A percentile compares a stretch with the other conserved stretches of the same genome.
These are phyloP conservation scores for Rhagonycha lutea DNA, from an alignment of 2,888 invertebrate genomes.

Conservation along the genomic window DNA sequence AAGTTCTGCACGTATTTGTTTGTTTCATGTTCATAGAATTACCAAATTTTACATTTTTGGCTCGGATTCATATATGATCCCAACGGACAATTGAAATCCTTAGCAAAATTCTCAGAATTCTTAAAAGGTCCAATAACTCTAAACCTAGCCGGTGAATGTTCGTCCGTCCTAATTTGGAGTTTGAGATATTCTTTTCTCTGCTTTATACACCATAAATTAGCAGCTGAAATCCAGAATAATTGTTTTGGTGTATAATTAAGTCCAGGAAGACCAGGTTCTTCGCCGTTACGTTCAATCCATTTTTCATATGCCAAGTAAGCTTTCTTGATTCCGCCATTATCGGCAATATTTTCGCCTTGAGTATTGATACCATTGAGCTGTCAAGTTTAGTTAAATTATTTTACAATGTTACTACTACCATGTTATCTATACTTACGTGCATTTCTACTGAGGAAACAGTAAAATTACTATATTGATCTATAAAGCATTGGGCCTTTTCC, in stretches of 20 bases:
- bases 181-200: no score
- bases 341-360: conserved; percentile 94
- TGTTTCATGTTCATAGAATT: no score
- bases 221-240: conserved; percentile 68
- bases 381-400: conserved; percentile 33
- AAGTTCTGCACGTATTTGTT: no score
- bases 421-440: conserved; percentile 56
- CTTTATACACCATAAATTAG: no score
- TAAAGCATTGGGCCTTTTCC: no score
- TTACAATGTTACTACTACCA: not conserved
- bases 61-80: no score
- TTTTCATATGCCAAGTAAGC: conserved; percentile 62
- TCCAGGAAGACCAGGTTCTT: conserved; percentile 47
- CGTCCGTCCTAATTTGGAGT: no score
- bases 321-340: conserved; percentile 91
- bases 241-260: conserved; percentile 52
- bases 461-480: conserved; percentile 86
- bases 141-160: no score
- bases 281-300: conserved; percentile 46
- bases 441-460: conserved; percentile 67
- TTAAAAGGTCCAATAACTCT: no score
- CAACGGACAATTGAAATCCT: no score
- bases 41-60: no score
- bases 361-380: conserved; percentile 90
- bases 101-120: no score